Percentiles rank a stretch among this genome's conserved stretches.
Conservation (phyloP, 2,797 vertebrate species). For the Dromococcyx pavoninus region DNA sequence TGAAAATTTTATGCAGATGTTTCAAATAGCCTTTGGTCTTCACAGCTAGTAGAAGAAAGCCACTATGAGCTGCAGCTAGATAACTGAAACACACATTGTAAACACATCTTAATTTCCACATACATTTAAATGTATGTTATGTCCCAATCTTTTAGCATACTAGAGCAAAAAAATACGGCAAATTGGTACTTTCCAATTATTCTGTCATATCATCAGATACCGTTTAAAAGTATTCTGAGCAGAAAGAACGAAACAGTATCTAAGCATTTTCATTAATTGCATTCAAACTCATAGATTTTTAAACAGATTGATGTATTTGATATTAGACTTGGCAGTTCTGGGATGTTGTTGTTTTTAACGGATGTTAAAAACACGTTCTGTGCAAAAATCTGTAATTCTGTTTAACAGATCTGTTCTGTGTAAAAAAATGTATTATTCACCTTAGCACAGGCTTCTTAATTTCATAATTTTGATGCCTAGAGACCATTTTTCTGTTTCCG, state of each 20-base stretch:
- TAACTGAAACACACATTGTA: not conserved
- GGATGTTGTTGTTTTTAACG: slow-evolving; percentile 34
- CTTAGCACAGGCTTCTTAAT: slow-evolving; percentile 32
- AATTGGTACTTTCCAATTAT: not conserved
- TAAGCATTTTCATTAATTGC: not conserved
- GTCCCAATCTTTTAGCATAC: not conserved
- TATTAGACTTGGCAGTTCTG: slow-evolving; percentile 53
- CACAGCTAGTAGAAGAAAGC: not conserved
- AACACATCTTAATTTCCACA: not conserved
- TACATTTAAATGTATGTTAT: not conserved
- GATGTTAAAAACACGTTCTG: slow-evolving; percentile 20
- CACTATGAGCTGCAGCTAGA: not conserved
- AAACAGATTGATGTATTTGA: not conserved
- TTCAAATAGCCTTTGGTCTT: not conserved
- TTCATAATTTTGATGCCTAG: slow-evolving; percentile 50
- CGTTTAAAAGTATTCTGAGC: not conserved
- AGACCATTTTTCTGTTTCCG: slow-evolving; percentile 37
- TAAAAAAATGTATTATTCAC: not conserved
- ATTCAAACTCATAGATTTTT: not conserved
- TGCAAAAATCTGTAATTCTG: slow-evolving; percentile 14
- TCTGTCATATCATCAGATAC: not conserved
- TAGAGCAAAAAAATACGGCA: not conserved
- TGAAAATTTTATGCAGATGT: not conserved
- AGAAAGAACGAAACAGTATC: not conserved
- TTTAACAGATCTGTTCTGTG: no score